phyloP scores from a whole-genome alignment of 2,797 vertebrate species.

The Syngnathus acus region DNA sequence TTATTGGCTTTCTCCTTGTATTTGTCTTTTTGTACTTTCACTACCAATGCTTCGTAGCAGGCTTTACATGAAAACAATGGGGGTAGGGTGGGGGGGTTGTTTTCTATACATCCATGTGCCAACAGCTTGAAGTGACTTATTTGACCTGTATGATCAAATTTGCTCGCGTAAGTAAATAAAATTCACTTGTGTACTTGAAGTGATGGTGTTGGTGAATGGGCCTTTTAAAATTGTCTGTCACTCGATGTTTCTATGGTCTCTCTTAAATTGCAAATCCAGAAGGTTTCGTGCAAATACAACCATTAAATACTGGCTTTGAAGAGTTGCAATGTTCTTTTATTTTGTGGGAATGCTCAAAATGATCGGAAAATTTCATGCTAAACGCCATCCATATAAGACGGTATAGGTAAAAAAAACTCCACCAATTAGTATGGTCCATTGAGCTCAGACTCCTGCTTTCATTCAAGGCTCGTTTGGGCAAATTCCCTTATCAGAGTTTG shows the following conservation, averaged over 20 bases:
- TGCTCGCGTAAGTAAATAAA: conserved; percentile 99
- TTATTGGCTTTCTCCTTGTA: conserved; percentile 83
- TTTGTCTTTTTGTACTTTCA: conserved; percentile 98
- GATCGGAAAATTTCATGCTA: background rate
- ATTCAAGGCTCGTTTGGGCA: background rate
- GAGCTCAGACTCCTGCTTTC: background rate
- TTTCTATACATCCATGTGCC: conserved; percentile 99
- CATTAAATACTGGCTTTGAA: background rate
- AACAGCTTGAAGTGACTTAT: conserved; percentile 98
- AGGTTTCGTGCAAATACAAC: too few species aligned
- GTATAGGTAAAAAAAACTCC: too few species aligned
- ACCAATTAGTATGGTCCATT: background rate
- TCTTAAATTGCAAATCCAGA: background rate
- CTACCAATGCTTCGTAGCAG: conserved; percentile 95
- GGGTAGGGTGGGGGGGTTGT: conserved; percentile 54
- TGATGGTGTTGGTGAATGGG: conserved; percentile 1
- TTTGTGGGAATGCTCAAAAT: background rate
- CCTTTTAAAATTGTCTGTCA: background rate
- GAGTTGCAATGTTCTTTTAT: background rate
- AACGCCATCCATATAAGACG: background rate
- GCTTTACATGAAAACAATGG: conserved; percentile 68
- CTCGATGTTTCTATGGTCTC: background rate
- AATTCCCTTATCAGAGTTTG: too few species aligned
- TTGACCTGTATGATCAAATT: conserved; percentile 96
- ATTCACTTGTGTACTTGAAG: conserved; percentile 92